Evolutionary conservation across 37 sponge, comb jelly and placozoan genomes (phyloP).

Genomic region (Tethya wilhelma): DNA sequence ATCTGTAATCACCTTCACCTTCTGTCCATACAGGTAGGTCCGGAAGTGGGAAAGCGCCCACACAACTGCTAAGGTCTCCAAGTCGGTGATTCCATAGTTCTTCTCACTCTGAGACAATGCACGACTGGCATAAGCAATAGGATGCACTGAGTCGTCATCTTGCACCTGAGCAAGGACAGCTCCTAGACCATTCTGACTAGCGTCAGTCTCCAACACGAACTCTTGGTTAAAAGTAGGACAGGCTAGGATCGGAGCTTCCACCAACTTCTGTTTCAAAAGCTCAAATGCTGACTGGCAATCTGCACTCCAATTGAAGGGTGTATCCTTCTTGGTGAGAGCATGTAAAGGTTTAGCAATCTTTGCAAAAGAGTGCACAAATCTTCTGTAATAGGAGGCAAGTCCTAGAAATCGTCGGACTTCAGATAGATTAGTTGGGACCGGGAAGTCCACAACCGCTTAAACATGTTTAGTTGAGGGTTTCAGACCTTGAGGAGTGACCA

Average conservation of each 20-base stretch:
- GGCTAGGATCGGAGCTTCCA: not conserved
- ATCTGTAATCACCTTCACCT: constrained; percentile 24
- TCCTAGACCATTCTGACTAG: not conserved
- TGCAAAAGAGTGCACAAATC: constrained; percentile 21
- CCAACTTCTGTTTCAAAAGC: not conserved
- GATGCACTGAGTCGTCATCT: not conserved
- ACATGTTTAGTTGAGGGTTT: constrained; percentile 4
- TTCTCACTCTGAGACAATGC: constrained; percentile 19
- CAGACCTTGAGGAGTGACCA: constrained; percentile 36
- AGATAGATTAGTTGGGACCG: not conserved
- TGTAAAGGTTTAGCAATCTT: constrained; percentile 22
- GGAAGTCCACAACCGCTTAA: constrained; percentile 19
- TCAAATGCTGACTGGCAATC: constrained; percentile 29
- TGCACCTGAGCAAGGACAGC: constrained; percentile 15
- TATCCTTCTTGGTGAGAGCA: constrained; percentile 11
- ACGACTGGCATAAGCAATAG: constrained; percentile 24
- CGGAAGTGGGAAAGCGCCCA: constrained; percentile 20
- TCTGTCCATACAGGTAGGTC: constrained; percentile 8
- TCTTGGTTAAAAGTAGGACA: constrained; percentile 28
- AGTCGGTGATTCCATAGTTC: constrained; percentile 8
- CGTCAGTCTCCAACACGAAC: not conserved
- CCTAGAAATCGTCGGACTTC: constrained; percentile 43
- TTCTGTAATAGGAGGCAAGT: constrained; percentile 38
- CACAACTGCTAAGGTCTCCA: constrained; percentile 36
- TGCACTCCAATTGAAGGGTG: constrained; percentile 6